Percentiles rank a stretch among this genome's conserved stretches.
phyloP scores from a whole-genome alignment of 2,113 vertebrate genomes.

The Morone saxatilis region DNA sequence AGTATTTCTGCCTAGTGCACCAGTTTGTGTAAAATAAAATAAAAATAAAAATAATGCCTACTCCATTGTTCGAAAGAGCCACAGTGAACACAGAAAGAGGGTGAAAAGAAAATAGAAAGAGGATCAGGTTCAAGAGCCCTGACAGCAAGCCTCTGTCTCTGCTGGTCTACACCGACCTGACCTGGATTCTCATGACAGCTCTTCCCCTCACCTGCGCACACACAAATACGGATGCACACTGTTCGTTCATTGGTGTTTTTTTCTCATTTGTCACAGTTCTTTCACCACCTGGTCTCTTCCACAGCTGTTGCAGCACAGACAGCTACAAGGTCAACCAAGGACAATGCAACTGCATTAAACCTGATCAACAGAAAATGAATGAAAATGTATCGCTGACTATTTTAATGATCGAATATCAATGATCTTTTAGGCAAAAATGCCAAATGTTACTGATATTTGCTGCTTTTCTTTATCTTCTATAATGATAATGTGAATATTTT shows the following conservation, averaged over 20 bases:
- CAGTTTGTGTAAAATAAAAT: neutral
- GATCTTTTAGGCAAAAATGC: neutral
- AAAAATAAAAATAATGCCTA: neutral
- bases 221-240: neutral
- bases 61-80: neutral
- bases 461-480: neutral
- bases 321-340: slow-evolving; percentile 53
- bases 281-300: neutral
- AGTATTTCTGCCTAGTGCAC: slow-evolving; percentile 12
- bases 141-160: slow-evolving; percentile 27
- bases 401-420: neutral
- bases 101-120: neutral
- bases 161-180: slow-evolving; percentile 34
- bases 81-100: neutral
- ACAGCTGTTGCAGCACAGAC: slow-evolving; percentile 23
- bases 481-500: neutral
- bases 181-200: slow-evolving; percentile 54
- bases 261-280: neutral
- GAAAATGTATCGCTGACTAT: neutral
- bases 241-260: neutral
- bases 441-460: neutral
- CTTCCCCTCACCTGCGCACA: slow-evolving; percentile 19
- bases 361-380: neutral
- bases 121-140: neutral
- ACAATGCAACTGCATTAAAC: slow-evolving; percentile 12